Conservation (phyloP, 2,888 invertebrate genomes). For the Azorinus chamasolen region DNA sequence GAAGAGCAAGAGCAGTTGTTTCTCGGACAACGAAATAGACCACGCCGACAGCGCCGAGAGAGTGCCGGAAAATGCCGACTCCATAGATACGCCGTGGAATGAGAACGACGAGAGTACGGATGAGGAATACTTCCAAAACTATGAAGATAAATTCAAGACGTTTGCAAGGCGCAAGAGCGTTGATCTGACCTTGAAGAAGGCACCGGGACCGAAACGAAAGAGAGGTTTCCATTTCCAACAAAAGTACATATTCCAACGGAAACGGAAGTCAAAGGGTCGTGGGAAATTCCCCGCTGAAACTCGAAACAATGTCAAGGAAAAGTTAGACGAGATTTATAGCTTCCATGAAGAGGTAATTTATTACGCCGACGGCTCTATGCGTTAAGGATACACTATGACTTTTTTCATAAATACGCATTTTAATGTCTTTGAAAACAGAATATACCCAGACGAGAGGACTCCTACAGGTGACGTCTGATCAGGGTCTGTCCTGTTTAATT, state of each 20-base stretch:
- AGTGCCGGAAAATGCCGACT: not conserved
- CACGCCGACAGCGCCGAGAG: constrained; percentile 13
- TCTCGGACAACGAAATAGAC: constrained; percentile 50
- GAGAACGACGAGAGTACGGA: constrained; percentile 59
- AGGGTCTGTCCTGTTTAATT: no score
- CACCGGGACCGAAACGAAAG: constrained; percentile 31
- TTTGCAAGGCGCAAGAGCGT: constrained; percentile 8
- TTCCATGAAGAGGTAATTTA: constrained; percentile 57
- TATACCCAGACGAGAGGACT: no score
- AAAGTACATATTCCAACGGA: constrained; percentile 61
- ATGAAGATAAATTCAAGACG: constrained; percentile 48
- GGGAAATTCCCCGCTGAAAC: constrained; percentile 1
- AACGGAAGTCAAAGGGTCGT: constrained; percentile 42
- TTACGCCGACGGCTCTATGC: no score
- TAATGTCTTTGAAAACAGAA: no score
- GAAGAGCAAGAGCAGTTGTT: constrained; percentile 36
- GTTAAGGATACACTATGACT: no score
- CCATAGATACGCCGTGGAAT: constrained; percentile 19
- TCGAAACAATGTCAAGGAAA: not conserved
- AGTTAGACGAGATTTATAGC: constrained; percentile 36
- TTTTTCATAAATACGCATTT: no score
- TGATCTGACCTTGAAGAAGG: constrained; percentile 43
- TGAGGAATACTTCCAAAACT: constrained; percentile 61
- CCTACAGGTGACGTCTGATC: no score
- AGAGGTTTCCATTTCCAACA: constrained; percentile 62